phyloP scores from a whole-genome alignment of 2,888 invertebrate species.

The Deilephila elpenor region DNA sequence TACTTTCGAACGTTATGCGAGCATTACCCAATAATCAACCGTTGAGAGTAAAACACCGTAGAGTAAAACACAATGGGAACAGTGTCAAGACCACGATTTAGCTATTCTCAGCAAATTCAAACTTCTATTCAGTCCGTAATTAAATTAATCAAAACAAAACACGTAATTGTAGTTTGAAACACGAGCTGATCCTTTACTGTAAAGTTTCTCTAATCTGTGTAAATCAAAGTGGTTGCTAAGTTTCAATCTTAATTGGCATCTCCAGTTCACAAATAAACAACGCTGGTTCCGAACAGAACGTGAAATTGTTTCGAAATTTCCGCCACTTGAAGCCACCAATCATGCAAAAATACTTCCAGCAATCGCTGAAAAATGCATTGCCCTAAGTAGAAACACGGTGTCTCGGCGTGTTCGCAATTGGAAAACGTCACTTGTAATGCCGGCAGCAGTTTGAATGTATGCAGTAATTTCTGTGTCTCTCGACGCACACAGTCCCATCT shows the following conservation, averaged over 20 bases:
- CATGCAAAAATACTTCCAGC: constrained; percentile 23
- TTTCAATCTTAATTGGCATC: not conserved
- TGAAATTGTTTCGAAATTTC: not conserved
- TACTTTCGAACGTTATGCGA: too few relatives aligned
- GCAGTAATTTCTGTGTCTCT: constrained; percentile 38
- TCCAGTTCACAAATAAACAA: not conserved
- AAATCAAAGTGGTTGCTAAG: not conserved
- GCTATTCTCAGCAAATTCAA: too few relatives aligned
- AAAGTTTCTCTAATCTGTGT: too few relatives aligned
- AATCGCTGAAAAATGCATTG: constrained; percentile 3
- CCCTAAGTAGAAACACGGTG: constrained; percentile 6
- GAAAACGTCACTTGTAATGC: constrained; percentile 25
- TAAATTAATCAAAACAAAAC: too few relatives aligned
- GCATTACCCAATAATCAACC: too few relatives aligned
- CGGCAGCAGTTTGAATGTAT: constrained; percentile 21
- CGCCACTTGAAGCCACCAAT: not conserved
- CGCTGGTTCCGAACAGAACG: not conserved
- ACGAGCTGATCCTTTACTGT: too few relatives aligned
- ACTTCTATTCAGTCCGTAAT: too few relatives aligned
- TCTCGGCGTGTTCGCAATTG: constrained; percentile 14
- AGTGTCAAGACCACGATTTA: too few relatives aligned
- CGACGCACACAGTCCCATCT: constrained; percentile 28
- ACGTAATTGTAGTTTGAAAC: too few relatives aligned
- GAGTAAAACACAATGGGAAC: too few relatives aligned
- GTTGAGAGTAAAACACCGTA: too few relatives aligned